Evolutionary conservation across 2,888 invertebrate species (phyloP).

Genomic region (Clitarchus hookeri): DNA sequence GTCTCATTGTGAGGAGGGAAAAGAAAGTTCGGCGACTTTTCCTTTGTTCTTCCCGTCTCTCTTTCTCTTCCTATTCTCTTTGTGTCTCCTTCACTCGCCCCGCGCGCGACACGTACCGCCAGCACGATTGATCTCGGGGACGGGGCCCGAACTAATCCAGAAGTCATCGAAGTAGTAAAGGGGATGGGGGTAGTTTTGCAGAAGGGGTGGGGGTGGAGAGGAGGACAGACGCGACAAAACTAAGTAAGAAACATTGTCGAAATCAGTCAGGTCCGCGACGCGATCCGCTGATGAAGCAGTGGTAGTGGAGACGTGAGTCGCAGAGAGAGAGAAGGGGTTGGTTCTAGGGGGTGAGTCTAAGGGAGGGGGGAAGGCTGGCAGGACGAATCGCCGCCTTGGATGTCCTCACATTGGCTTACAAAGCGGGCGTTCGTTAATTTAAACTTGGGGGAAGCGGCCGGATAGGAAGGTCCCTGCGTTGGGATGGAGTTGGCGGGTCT

Average conservation of each 20-base stretch:
- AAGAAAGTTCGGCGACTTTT: too few relatives aligned
- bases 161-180: neutral
- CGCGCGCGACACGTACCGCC: neutral
- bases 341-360: neutral
- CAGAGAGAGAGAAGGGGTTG: neutral
- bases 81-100: neutral
- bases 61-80: too few relatives aligned
- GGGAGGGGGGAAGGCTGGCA: neutral
- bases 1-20: too few relatives aligned
- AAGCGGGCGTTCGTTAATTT: neutral
- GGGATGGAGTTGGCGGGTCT: too few relatives aligned
- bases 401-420: neutral
- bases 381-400: too few relatives aligned
- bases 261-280: neutral
- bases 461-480: neutral
- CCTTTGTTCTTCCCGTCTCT: too few relatives aligned
- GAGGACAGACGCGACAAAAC: neutral
- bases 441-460: neutral
- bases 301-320: conserved; percentile 3
- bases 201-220: too few relatives aligned
- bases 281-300: conserved; percentile 16
- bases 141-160: neutral
- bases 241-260: conserved; percentile 2
- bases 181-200: too few relatives aligned
- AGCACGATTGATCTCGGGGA: neutral